phyloP scores from a whole-genome alignment of 2,113 vertebrate genomes.

The Toxotes chatareus region DNA sequence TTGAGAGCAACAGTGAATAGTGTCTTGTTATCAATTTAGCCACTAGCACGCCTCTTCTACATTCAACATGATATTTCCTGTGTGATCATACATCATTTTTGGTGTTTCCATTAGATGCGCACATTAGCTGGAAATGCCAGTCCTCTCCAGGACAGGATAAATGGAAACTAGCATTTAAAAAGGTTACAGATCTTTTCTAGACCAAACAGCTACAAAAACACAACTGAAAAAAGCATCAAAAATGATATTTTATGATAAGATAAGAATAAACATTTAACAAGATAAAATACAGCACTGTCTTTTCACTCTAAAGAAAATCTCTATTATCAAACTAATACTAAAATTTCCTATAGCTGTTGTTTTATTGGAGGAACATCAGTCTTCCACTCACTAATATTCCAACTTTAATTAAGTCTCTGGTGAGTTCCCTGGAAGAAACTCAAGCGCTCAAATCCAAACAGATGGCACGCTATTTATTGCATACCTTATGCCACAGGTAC shows the following conservation, averaged over 20 bases:
- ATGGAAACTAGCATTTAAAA: neutral
- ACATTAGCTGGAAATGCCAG: constrained; percentile 19
- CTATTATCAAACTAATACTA: constrained; percentile 51
- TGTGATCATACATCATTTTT: neutral
- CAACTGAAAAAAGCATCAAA: constrained; percentile 15
- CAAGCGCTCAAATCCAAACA: constrained; percentile 73
- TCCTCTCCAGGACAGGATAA: neutral
- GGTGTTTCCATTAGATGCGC: constrained; percentile 10
- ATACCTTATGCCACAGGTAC: constrained; percentile 79
- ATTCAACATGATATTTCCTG: neutral
- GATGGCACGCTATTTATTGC: constrained; percentile 79
- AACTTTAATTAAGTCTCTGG: constrained; percentile 83
- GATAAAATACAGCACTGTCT: constrained; percentile 10
- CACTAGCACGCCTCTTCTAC: neutral
- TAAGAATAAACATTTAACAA: neutral
- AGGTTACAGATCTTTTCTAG: neutral
- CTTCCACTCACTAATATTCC: constrained; percentile 64
- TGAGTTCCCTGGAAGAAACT: constrained; percentile 70
- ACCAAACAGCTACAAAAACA: neutral
- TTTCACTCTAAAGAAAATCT: constrained; percentile 39
- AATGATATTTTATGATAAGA: neutral
- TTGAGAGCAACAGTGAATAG: neutral
- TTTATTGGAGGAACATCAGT: constrained; percentile 64
- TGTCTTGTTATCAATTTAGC: constrained; percentile 21
- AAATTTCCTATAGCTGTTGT: constrained; percentile 49